Evolutionary conservation across 2,888 invertebrate species (phyloP).

Genomic region (Drosophila tripunctata): DNA sequence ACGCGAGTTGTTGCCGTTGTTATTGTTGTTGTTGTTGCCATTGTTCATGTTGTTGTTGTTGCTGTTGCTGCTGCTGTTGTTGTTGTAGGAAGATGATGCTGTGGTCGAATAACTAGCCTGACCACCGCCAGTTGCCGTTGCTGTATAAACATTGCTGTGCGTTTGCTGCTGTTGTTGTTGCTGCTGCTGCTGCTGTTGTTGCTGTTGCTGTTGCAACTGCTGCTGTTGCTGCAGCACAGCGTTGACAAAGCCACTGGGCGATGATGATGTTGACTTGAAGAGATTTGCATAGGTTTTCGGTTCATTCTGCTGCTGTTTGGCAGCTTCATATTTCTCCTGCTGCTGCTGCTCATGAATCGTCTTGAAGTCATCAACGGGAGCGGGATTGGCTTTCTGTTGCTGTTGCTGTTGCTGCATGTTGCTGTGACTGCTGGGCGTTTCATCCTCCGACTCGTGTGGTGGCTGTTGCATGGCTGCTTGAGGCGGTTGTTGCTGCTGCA

Average conservation of each 20-base stretch:
- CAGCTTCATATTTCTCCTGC: conserved; percentile 83
- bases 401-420: no score
- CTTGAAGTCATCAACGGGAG: conserved; percentile 62
- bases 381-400: conserved; percentile 61
- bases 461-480: conserved; percentile 50
- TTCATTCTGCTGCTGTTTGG: conserved; percentile 85
- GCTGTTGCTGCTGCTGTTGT: conserved; percentile 37
- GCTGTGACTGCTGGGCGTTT: conserved; percentile 52
- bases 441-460: conserved; percentile 49
- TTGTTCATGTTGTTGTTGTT: conserved; percentile 46
- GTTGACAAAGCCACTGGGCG: conserved; percentile 82
- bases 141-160: conserved; percentile 53
- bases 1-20: conserved; percentile 64
- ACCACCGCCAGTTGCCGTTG: conserved; percentile 41
- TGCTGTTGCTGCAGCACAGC: conserved; percentile 82
- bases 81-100: conserved; percentile 66
- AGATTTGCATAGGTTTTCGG: conserved; percentile 95
- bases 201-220: conserved; percentile 82
- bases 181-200: conserved; percentile 78
- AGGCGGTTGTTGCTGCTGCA: conserved; percentile 48
- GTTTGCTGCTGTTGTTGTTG: conserved; percentile 72
- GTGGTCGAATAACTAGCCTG: conserved; percentile 76
- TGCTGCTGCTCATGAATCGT: conserved; percentile 82
- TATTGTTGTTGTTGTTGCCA: conserved; percentile 32
- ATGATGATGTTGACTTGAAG: conserved; percentile 86